Percentiles rank a stretch among this genome's conserved stretches.
phyloP scores from a whole-genome alignment of 2,797 vertebrate genomes.

The Babyrousa celebensis region DNA sequence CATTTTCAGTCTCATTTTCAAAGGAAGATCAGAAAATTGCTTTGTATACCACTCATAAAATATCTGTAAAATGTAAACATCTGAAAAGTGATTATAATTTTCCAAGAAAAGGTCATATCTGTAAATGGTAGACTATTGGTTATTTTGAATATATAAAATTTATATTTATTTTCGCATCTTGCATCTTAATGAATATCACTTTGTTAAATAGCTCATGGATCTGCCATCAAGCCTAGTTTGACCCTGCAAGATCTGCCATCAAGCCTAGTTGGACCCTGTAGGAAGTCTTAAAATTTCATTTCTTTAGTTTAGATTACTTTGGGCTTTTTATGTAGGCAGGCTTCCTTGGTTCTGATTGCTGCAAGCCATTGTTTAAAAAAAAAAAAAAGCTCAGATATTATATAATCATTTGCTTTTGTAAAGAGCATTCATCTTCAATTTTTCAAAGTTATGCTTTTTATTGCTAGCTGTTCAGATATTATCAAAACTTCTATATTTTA shows the following conservation, averaged over 20 bases:
- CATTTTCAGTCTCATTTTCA: slow-evolving; percentile 33
- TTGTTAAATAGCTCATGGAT: not conserved
- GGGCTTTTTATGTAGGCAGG: not conserved
- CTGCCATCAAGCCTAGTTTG: not conserved
- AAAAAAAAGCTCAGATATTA: not conserved
- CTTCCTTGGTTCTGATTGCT: not conserved
- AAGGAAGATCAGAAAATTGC: not conserved
- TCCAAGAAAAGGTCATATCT: not conserved
- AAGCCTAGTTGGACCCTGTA: not conserved
- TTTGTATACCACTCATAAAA: not conserved
- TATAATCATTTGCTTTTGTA: not conserved
- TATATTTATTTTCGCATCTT: slow-evolving; percentile 1
- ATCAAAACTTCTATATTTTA: not conserved
- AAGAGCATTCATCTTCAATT: not conserved
- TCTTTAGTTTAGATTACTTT: slow-evolving; percentile 5
- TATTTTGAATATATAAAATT: slow-evolving; percentile 3
- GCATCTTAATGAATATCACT: not conserved
- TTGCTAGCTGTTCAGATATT: not conserved
- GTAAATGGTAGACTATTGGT: not conserved
- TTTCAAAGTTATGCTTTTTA: not conserved
- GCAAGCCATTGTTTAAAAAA: not conserved
- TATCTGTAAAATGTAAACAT: not conserved
- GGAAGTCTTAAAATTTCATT: slow-evolving; percentile 56
- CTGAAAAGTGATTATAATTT: slow-evolving; percentile 25
- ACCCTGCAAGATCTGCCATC: not conserved